These are phyloP conservation scores for Hoplodrina ambigua DNA, from an alignment of 2,888 invertebrate species.

Conservation along the genomic window DNA sequence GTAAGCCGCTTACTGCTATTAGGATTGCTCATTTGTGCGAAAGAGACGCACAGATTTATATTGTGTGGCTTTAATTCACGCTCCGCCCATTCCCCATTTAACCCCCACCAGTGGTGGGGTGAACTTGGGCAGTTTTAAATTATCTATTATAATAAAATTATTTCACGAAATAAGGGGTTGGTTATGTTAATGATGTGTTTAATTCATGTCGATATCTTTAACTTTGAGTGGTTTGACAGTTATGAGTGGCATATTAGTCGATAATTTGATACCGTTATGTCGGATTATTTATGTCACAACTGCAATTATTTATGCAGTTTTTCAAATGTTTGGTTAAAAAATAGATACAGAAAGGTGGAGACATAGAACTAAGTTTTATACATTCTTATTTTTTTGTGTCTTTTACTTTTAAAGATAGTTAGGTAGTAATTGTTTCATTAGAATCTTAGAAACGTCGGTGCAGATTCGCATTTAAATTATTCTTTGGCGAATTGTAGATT, in stretches of 20 bases:
- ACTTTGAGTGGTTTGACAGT: conserved; percentile 65
- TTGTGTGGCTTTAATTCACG: conserved; percentile 79
- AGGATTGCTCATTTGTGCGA: conserved; percentile 88
- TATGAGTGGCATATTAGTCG: conserved; percentile 57
- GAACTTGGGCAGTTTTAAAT: conserved; percentile 89
- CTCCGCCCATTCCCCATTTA: conserved; percentile 87
- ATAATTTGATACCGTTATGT: conserved; percentile 22
- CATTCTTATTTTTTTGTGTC: no score
- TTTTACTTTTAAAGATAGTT: no score
- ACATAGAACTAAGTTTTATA: no score
- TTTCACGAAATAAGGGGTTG: conserved; percentile 90
- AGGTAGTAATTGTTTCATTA: no score
- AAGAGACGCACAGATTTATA: conserved; percentile 82
- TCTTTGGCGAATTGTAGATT: neutral
- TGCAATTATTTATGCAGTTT: neutral
- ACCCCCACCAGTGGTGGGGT: conserved; percentile 83
- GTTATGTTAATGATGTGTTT: conserved; percentile 89
- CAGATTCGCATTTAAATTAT: neutral
- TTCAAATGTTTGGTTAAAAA: neutral
- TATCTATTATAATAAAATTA: conserved; percentile 91
- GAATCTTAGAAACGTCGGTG: no score
- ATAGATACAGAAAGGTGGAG: no score
- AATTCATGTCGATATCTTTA: conserved; percentile 85
- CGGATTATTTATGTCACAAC: neutral
- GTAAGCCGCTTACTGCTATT: conserved; percentile 87